Percentiles rank a stretch among this genome's conserved stretches.
Evolutionary conservation across 2,888 invertebrate genomes (phyloP).

Genomic region (Drosophila sordidula): DNA sequence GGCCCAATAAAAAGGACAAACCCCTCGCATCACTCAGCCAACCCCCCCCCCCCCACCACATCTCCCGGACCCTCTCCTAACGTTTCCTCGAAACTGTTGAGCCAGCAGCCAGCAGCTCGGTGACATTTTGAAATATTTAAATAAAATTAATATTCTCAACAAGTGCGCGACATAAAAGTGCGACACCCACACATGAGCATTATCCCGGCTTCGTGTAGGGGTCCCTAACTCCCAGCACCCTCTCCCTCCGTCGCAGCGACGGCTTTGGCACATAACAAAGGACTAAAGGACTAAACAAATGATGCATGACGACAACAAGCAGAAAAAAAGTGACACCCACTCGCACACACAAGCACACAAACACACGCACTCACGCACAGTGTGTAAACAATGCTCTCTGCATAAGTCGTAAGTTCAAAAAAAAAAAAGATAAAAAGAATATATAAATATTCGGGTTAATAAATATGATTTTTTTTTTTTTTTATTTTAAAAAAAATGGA

Average conservation of each 20-base stretch:
- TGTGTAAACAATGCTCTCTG: conserved; percentile 51
- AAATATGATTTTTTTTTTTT: too few species aligned
- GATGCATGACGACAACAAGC: conserved; percentile 70
- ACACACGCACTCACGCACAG: conserved; percentile 25
- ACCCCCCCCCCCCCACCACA: not conserved
- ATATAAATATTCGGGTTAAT: too few species aligned
- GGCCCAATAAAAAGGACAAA: conserved; percentile 25
- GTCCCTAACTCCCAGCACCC: not conserved
- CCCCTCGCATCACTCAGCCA: not conserved
- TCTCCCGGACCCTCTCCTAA: too few species aligned
- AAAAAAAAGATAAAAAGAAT: too few species aligned
- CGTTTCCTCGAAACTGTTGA: conserved; percentile 33
- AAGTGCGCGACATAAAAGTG: conserved; percentile 70
- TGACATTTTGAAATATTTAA: conserved; percentile 67
- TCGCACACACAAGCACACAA: conserved; percentile 8
- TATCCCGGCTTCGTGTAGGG: conserved; percentile 17
- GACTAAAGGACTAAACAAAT: conserved; percentile 74
- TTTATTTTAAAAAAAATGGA: too few species aligned
- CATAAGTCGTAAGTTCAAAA: too few species aligned
- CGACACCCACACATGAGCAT: conserved; percentile 46
- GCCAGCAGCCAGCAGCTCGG: conserved; percentile 32
- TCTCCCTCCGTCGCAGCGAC: not conserved
- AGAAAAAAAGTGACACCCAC: conserved; percentile 23
- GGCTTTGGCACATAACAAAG: conserved; percentile 68
- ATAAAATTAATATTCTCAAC: conserved; percentile 78